Conservation (phyloP, 2,113 vertebrate species). For the Heliornis fulica region DNA sequence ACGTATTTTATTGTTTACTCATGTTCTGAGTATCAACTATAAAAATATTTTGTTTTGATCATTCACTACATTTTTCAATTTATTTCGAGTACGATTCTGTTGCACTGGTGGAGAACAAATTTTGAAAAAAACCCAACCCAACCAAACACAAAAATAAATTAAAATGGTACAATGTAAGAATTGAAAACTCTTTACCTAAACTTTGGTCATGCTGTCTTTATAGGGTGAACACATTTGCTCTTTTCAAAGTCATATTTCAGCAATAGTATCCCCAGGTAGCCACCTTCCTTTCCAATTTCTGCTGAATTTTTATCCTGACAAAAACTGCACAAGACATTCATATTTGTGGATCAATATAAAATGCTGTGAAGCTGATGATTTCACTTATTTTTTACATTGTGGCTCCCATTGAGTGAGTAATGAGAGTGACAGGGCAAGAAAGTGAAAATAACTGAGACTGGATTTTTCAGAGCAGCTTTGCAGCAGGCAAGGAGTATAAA, state of each 20-base stretch:
- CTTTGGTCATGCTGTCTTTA: background rate
- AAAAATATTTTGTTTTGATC: background rate
- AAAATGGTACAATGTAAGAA: background rate
- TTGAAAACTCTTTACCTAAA: background rate
- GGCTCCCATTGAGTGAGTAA: background rate
- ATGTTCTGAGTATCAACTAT: background rate
- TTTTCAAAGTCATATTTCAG: background rate
- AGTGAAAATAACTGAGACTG: background rate
- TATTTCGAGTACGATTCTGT: background rate
- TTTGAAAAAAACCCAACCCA: background rate
- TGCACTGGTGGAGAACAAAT: background rate
- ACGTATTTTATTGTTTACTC: background rate
- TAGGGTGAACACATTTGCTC: background rate
- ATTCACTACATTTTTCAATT: background rate
- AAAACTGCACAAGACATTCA: background rate
- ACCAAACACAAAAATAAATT: background rate
- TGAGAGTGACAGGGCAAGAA: background rate
- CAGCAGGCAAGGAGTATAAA: background rate
- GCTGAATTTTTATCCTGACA: background rate
- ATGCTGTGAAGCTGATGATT: background rate
- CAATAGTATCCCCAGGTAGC: background rate
- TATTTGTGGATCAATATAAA: constrained; percentile 22
- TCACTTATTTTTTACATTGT: background rate
- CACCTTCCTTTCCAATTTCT: background rate
- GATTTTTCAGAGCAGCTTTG: background rate